Base-by-base conservation (phyloP, 2,888 invertebrate species). In the Stictocephala bisonia region DNA sequence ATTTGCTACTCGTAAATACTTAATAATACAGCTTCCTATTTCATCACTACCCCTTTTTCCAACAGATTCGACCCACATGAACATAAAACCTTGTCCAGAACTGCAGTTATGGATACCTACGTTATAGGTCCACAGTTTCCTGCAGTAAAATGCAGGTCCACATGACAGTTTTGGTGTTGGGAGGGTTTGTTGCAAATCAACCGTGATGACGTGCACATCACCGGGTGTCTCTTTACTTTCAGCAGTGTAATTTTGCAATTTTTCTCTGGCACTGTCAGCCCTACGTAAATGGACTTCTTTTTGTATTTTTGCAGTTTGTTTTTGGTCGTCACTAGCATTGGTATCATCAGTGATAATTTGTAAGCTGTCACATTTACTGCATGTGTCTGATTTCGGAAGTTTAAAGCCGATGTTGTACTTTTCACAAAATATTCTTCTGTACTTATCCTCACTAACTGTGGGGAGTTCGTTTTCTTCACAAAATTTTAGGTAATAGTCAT, bases 101-200 rank as follows among this genome's bases (percentile, higher is more conserved):
- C 48, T 26, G 41, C 64, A 64, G 64, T 64, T 29, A 40, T 64
- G 40, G 41, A 64, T 64, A 2, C 64, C 67, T 13, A 44, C 67
- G 44, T 41, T 67, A 26, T 48, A 48, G 15, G 67, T 67, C 67
- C 67, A 67, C 22, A 67, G 41, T 48, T 67, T 67, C 48, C 67
- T 20, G 9, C 41, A 44, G 27, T 67, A 22, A 48, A 67, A 48
- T 44, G 44, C 67, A n/a, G 48, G 67, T 13, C 48, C 67, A 48
- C 67, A 67, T 24, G 67, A 24, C n/a, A 67, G 67, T 67, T 67
- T 67, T 22, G 67, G 50, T 15, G 67, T 67, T 20, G 67, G 48
- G 3, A 67, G 48, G 15, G 48, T 67, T 44, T 67, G 50, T 48
- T 67, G 67, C 48, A 67, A 15, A 48, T 67, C 27, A 6, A 26